Evolutionary conservation across 2,113 vertebrate genomes (phyloP).

Genomic region (Xenopus laevis): DNA sequence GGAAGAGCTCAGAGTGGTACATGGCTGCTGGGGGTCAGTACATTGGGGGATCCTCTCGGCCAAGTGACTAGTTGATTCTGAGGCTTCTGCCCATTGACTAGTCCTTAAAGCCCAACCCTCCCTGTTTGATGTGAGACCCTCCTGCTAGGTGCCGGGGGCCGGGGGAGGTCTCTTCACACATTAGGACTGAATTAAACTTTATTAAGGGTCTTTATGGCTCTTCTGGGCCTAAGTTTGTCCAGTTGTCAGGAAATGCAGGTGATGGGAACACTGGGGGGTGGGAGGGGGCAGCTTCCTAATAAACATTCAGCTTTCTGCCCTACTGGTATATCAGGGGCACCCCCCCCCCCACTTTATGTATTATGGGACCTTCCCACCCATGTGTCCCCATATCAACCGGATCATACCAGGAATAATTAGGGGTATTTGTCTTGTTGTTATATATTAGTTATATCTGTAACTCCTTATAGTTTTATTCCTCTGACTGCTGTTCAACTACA

Average conservation of each 20-base stretch:
- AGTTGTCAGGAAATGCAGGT: conserved; percentile 43
- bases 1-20: conserved; percentile 62
- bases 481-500: no score
- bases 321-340: no score
- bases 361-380: no score
- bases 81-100: conserved; percentile 8
- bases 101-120: conserved; percentile 26
- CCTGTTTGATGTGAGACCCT: conserved; percentile 43
- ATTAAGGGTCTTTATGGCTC: conserved; percentile 36
- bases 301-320: no score
- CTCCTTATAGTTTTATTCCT: no score
- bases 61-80: not conserved
- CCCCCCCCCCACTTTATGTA: no score
- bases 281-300: not conserved
- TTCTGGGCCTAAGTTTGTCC: conserved; percentile 21
- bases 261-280: not conserved
- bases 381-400: no score
- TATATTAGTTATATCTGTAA: no score
- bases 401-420: no score
- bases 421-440: no score
- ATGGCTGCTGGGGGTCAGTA: conserved; percentile 45
- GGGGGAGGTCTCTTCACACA: conserved; percentile 34
- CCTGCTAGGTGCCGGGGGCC: conserved; percentile 35
- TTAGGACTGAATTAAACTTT: conserved; percentile 45
- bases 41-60: conserved; percentile 13